These are phyloP conservation scores for Sciurus niger DNA, from an alignment of 2,113 vertebrate species.

Conservation along the genomic window DNA sequence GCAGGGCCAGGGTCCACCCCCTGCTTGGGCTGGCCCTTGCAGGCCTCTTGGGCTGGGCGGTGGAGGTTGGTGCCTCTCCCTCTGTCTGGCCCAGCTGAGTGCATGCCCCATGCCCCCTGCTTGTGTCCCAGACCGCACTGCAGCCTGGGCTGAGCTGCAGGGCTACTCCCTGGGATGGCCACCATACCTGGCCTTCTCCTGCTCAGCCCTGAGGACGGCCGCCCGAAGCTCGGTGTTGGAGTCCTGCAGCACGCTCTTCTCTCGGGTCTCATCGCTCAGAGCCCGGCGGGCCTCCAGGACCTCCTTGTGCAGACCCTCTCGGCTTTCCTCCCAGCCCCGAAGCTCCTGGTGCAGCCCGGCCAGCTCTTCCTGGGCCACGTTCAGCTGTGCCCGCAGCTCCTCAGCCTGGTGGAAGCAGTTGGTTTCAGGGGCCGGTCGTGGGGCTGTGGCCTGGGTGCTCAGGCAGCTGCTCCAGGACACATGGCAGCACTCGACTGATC, in stretches of 20 bases:
- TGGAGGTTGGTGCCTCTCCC: not conserved
- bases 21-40: accelerated
- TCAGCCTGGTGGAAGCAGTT: slow-evolving; percentile 83
- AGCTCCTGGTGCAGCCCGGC: slow-evolving; percentile 80
- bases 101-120: accelerated
- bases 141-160: too few species aligned
- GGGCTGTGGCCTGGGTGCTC: too few species aligned
- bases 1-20: not conserved
- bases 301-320: slow-evolving; percentile 87
- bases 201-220: slow-evolving; percentile 87
- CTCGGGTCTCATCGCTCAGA: slow-evolving; percentile 85
- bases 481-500: too few species aligned
- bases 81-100: accelerated
- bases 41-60: not conserved
- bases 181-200: slow-evolving; percentile 92
- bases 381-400: slow-evolving; percentile 86
- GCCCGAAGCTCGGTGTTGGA: slow-evolving; percentile 90
- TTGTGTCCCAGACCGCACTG: accelerated
- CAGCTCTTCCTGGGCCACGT: slow-evolving; percentile 85
- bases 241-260: slow-evolving; percentile 88
- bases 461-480: not conserved
- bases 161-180: accelerated
- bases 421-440: accelerated
- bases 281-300: slow-evolving; percentile 85
- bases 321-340: slow-evolving; percentile 85